Evolutionary conservation across 2,113 vertebrate species (phyloP).

Genomic region (Mastomys natalensis): DNA sequence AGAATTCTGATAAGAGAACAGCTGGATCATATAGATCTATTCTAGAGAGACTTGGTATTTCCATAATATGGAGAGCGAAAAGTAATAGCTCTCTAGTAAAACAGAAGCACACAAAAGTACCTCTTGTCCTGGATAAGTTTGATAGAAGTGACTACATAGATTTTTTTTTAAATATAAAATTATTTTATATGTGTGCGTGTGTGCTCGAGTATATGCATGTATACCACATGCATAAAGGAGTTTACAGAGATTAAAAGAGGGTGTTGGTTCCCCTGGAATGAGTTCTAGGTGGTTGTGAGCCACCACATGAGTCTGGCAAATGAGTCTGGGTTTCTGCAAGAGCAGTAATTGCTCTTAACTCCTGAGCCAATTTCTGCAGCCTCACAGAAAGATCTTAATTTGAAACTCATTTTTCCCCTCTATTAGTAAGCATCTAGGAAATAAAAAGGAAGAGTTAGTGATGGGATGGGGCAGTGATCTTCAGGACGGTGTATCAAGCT

Average conservation of each 20-base stretch:
- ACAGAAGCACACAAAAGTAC: neutral
- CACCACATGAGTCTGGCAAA: neutral
- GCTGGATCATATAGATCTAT: neutral
- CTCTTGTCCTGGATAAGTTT: neutral
- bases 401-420: conserved; percentile 37
- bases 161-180: neutral
- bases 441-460: neutral
- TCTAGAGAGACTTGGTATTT: neutral
- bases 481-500: neutral
- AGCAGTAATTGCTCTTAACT: neutral
- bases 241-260: neutral
- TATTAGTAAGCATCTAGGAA: neutral
- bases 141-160: neutral
- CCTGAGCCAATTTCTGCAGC: neutral
- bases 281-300: neutral
- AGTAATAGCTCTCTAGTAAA: neutral
- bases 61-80: neutral
- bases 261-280: neutral
- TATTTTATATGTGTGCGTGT: neutral
- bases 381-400: neutral
- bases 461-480: neutral
- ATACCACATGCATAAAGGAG: neutral
- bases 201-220: neutral
- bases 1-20: neutral
- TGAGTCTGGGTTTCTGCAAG: neutral